Evolutionary conservation across 2,888 invertebrate species (phyloP).

Genomic region (Lacanobia oleracea): DNA sequence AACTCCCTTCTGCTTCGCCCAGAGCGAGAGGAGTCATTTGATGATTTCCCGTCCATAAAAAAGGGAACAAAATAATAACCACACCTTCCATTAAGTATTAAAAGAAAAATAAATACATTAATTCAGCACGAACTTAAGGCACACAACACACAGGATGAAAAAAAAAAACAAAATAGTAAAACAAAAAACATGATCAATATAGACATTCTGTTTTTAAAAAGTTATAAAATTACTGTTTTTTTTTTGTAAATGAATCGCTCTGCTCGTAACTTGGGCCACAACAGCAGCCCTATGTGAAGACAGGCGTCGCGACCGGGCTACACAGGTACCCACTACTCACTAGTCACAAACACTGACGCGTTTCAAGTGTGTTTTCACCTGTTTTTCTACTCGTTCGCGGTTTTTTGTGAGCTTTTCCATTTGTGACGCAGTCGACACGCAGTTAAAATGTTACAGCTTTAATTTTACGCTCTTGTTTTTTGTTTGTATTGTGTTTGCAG

Average conservation of each 20-base stretch:
- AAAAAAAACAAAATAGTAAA: neutral
- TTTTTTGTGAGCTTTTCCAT: slow-evolving; percentile 53
- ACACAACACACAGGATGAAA: no score
- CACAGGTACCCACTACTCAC: slow-evolving; percentile 46
- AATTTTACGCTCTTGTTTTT: slow-evolving; percentile 17
- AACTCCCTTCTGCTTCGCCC: no score
- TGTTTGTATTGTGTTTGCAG: neutral
- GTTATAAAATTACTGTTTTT: neutral
- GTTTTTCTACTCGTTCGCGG: slow-evolving; percentile 60
- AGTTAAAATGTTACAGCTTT: slow-evolving; percentile 41
- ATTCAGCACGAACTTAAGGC: no score
- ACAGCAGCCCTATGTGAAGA: slow-evolving; percentile 47
- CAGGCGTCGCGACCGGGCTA: slow-evolving; percentile 42
- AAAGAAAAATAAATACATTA: no score
- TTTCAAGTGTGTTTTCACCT: slow-evolving; percentile 63
- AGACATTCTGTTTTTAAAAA: no score
- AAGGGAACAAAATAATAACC: no score
- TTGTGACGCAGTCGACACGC: slow-evolving; percentile 41
- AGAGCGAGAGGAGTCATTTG: no score
- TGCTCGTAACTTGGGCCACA: slow-evolving; percentile 27
- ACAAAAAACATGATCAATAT: neutral
- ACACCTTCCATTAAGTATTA: no score
- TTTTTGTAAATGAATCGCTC: slow-evolving; percentile 12
- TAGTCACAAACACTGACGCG: slow-evolving; percentile 62
- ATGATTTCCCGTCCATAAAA: no score